phyloP scores from a whole-genome alignment of 2,888 invertebrate genomes.

The Tryphoninae sp. region DNA sequence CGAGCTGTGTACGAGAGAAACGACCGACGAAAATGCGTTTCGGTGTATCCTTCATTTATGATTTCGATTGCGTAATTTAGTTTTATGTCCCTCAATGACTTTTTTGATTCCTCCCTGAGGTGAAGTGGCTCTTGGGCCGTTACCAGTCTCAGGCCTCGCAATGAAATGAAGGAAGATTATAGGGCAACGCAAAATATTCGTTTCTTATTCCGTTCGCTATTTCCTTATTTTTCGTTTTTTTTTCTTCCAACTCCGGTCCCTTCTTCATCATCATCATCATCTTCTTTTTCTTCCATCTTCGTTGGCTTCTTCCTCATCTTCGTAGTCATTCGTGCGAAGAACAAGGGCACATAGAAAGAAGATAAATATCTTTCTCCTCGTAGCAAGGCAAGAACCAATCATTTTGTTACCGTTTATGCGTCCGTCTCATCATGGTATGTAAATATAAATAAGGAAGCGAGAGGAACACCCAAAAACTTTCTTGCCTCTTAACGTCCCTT shows the following conservation, averaged over 20 bases:
- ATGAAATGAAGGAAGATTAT: conserved; percentile 50
- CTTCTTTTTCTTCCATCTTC: not conserved
- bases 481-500: conserved; percentile 55
- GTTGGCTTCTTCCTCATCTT: not conserved
- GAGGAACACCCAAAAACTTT: conserved; percentile 52
- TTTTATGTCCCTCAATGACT: conserved; percentile 14
- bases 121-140: not conserved
- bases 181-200: conserved; percentile 44
- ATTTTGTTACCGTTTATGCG: conserved; percentile 22
- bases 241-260: not conserved
- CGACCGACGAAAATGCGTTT: conserved; percentile 20
- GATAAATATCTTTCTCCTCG: not conserved
- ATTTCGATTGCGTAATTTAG: conserved; percentile 41
- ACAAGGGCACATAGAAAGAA: not conserved
- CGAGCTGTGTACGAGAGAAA: not conserved
- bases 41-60: conserved; percentile 13
- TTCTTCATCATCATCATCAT: not conserved
- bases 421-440: conserved; percentile 39
- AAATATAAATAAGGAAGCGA: conserved; percentile 21
- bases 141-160: conserved; percentile 6
- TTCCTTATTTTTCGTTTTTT: conserved; percentile 3
- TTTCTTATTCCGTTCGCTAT: conserved; percentile 22
- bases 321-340: not conserved
- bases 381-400: not conserved
- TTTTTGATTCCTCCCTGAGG: conserved; percentile 2